Base-by-base conservation (phyloP, 2,113 vertebrate species). In the Sisor rabdophorus region DNA sequence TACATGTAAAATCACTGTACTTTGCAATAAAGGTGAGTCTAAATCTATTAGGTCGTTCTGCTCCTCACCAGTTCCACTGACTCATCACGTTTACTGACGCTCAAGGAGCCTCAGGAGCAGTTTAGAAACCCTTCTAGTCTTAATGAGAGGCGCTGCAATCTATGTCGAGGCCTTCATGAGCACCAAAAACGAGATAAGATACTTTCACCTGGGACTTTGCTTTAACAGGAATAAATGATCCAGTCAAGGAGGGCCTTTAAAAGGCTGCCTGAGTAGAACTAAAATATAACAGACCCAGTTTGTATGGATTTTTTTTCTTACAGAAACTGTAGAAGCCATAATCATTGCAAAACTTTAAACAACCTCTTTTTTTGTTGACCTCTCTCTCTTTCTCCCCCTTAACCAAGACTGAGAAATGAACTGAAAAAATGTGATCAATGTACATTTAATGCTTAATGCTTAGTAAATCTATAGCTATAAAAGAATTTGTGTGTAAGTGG, bases 11-110 rank as follows among this genome's bases (percentile, higher is more conserved):
- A 44, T 10, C 40, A 4, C 4, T 44, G 40, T 44, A 44, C 40
- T 44, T 44, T 1, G 40, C 40, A 44, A 44, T 44, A 44, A 44
- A 44, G 40, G 40, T 28, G 65, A 69, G 67, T 28, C 48, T 44
- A 15, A 44, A 44, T 44, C 52, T 50, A n/a, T 52, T 67, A 24
- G 52, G n/a, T 72, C 44, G 50, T 68, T 54, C 48, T 40, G 52
- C 47, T 60, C 50, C 26, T 80, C 52, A 59, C 69, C 20, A 65
- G 50, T 77, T 74, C 78, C 71, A 53, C 78, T 80, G 83, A 84
- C 54, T 84, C 80, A 81, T 77, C 83, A 80, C 58, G 65, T 79
- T 61, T 54, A 76, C 73, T 74, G 47, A 69, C 52, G 44, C 70
- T 69, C 52, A 55, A 24, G 50, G 56, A 73, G 80, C 68, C 60